Base-by-base conservation (phyloP, 2,113 vertebrate genomes). In the Xyrauchen texanus region DNA sequence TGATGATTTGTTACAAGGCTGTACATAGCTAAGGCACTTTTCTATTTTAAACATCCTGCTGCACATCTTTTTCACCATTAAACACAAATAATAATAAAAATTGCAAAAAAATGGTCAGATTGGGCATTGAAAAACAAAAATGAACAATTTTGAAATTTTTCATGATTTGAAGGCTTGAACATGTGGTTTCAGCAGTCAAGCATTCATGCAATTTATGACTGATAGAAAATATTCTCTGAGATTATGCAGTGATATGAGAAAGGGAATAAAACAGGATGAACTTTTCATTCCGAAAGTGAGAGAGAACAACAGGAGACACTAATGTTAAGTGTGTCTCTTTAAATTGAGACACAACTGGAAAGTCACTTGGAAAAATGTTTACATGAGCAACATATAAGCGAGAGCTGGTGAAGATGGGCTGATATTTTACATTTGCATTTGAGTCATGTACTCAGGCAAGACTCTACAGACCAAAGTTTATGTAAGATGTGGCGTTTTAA, bases 291-390 rank as follows among this genome's bases (percentile, higher is more conserved):
- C 46, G 15, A n/a, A 15, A 49, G 8, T 16, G 3, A 67, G 12
- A 65, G 21, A 8, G 47, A 49, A 49, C 47, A 64, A 42, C 62
- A 64, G n/a, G 21, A 34, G 53, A 53, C 16, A 8, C 16, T 53
- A 60, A 47, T 21, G 10, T 47, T 5, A 60, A 47, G n/a, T 58
- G 55, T n/a, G 13, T 47, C 55, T 72, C 70, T 72, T 60, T 47
- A 72, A 72, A 72, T 60, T 11, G 69, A 72, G 69, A 72, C 12
- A 49, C n/a, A n/a, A n/a, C n/a, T n/a, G n/a, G n/a, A n/a, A n/a
- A n/a, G 11, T 53, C 51, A 5, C 68, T 69, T 69, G 7, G 67
- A 10, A 53, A 6, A 34, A 58, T 46, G 42, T 72, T 72, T 15
- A 60, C 4, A 58, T 34, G 21, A 34, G 21, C 21, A 34, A 34